Conservation (phyloP, 2,888 invertebrate species). For the Tenthredo amoena region DNA sequence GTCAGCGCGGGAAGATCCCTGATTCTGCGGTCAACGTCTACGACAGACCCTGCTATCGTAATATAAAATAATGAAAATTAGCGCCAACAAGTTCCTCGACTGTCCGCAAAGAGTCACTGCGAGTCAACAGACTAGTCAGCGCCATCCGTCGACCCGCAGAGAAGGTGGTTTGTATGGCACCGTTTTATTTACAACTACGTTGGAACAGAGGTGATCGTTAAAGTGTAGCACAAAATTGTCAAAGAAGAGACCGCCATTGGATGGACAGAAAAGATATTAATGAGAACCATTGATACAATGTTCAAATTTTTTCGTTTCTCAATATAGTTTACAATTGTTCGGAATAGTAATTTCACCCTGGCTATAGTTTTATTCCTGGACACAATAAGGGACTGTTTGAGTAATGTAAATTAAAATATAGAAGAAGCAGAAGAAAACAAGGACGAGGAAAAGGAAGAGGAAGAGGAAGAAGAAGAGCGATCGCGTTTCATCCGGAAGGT, state of each 20-base stretch:
- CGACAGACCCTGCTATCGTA: not conserved
- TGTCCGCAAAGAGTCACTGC: constrained; percentile 12
- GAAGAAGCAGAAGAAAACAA: not conserved
- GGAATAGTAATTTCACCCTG: not conserved
- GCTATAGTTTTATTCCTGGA: not conserved
- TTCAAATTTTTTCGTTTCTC: too few relatives aligned
- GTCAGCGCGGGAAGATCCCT: not conserved
- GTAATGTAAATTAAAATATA: not conserved
- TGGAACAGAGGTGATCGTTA: not conserved
- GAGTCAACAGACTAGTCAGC: not conserved
- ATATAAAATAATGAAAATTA: not conserved
- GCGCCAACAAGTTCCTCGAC: not conserved
- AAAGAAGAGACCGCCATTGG: not conserved
- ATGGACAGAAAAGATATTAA: too few relatives aligned
- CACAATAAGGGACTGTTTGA: not conserved
- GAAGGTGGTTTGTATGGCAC: not conserved
- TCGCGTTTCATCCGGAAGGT: not conserved
- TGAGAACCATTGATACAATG: too few relatives aligned
- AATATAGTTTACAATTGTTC: not conserved
- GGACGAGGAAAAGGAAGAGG: not conserved
- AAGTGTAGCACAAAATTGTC: not conserved
- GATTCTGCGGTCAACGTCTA: not conserved
- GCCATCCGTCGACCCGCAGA: not conserved
- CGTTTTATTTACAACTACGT: not conserved
- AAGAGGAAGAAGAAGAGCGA: not conserved